Evolutionary conservation across 2,888 invertebrate species (phyloP).

Genomic region (Ectemnius lituratus): DNA sequence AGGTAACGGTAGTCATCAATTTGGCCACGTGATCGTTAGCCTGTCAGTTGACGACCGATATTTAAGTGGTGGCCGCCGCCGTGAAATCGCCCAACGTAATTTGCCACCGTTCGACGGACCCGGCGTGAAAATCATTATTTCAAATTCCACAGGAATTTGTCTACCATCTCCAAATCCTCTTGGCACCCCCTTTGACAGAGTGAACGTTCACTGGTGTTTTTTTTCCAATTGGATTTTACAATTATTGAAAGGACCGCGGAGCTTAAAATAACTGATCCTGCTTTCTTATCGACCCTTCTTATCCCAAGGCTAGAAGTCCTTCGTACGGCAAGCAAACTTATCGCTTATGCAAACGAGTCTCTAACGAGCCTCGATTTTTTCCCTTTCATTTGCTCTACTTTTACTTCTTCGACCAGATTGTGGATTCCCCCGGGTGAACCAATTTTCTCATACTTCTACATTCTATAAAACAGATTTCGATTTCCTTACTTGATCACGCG

Average conservation of each 20-base stretch:
- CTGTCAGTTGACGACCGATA: conserved; percentile 65
- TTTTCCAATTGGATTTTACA: conserved; percentile 16
- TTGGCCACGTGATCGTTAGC: conserved; percentile 65
- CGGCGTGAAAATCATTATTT: conserved; percentile 44
- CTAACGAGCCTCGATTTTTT: conserved; percentile 50
- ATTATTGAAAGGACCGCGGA: not conserved
- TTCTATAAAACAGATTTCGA: not conserved
- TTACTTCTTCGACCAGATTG: not conserved
- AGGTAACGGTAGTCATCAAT: conserved; percentile 68
- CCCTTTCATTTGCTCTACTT: conserved; percentile 17
- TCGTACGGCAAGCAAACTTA: conserved; percentile 30
- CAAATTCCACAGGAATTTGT: conserved; percentile 22
- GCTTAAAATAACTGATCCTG: conserved; percentile 25
- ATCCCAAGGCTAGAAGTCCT: conserved; percentile 34
- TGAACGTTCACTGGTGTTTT: not conserved
- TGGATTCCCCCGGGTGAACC: no score
- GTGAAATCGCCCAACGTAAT: conserved; percentile 66
- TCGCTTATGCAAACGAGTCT: conserved; percentile 48
- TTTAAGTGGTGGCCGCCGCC: conserved; percentile 59
- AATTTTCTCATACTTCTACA: not conserved
- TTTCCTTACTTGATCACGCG: not conserved
- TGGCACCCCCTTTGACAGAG: not conserved
- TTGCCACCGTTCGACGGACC: conserved; percentile 62
- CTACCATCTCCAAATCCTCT: not conserved
- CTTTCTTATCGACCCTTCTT: conserved; percentile 29